Conservation (phyloP, 2,113 vertebrate genomes). For the Varanus komodoensis region DNA sequence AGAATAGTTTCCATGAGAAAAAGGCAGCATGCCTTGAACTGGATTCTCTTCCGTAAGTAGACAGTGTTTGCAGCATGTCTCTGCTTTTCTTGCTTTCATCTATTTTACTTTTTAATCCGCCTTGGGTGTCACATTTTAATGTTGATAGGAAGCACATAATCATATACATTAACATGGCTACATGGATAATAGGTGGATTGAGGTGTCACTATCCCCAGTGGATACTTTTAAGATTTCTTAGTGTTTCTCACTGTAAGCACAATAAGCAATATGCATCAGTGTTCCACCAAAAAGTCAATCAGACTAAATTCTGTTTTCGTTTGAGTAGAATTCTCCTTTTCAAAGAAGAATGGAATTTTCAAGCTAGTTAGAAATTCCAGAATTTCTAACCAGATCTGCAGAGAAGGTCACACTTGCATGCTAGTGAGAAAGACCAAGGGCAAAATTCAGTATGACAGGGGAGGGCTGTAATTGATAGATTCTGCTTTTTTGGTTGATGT, state of each 20-base stretch:
- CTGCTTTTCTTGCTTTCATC: no score
- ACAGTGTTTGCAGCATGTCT: neutral
- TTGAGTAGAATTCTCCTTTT: no score
- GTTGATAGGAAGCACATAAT: no score
- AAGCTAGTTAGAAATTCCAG: no score
- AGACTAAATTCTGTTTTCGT: neutral
- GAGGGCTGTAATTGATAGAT: neutral
- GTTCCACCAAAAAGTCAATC: neutral
- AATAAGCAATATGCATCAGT: neutral
- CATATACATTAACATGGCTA: neutral
- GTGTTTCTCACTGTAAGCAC: neutral
- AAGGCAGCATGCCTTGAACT: neutral
- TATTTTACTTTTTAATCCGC: no score
- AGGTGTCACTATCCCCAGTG: neutral
- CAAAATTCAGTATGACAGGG: neutral
- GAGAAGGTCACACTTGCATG: neutral
- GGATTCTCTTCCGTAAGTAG: neutral
- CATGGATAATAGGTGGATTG: neutral
- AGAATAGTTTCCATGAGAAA: neutral
- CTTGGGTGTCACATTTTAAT: no score
- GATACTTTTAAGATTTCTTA: neutral
- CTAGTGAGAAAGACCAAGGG: neutral
- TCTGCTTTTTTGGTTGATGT: neutral
- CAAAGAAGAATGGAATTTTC: neutral
- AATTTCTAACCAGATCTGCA: neutral